Conservation (phyloP, 2,888 invertebrate species). For the Dryadula phaetusa region DNA sequence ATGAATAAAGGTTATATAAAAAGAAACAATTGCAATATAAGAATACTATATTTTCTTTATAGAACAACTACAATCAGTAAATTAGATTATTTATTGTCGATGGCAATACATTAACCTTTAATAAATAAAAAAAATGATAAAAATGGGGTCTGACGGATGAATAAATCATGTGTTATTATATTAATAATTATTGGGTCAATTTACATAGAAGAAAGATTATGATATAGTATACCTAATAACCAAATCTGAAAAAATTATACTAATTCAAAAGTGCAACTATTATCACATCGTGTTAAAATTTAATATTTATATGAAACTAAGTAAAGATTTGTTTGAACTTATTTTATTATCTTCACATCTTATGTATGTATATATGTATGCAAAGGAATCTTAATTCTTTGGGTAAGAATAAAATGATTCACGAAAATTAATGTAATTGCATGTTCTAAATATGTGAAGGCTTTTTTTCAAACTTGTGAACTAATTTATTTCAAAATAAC, state of each 20-base stretch:
- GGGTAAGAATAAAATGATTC: too few species aligned
- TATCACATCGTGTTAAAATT: not conserved
- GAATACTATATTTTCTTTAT: conserved; percentile 14
- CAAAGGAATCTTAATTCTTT: too few species aligned
- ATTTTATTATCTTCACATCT: not conserved
- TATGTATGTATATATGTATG: not conserved
- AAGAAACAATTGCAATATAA: conserved; percentile 14
- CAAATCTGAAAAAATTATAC: not conserved
- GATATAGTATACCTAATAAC: not conserved
- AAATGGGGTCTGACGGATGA: not conserved
- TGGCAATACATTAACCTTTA: not conserved
- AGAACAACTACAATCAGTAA: conserved; percentile 5
- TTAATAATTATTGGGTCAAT: not conserved
- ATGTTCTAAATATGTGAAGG: too few species aligned
- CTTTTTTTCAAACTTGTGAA: too few species aligned
- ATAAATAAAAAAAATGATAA: not conserved
- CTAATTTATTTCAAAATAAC: too few species aligned
- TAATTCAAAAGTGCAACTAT: not conserved
- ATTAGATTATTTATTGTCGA: not conserved
- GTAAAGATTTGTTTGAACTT: not conserved
- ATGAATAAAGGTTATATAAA: conserved; percentile 1
- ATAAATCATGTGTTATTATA: not conserved
- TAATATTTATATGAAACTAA: not conserved
- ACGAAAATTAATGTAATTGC: too few species aligned
- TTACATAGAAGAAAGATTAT: not conserved